Evolutionary conservation across 2,797 vertebrate species (phyloP), one percentile per base, ranked within the genome.

Genomic region (Phataginus tricuspis): DNA sequence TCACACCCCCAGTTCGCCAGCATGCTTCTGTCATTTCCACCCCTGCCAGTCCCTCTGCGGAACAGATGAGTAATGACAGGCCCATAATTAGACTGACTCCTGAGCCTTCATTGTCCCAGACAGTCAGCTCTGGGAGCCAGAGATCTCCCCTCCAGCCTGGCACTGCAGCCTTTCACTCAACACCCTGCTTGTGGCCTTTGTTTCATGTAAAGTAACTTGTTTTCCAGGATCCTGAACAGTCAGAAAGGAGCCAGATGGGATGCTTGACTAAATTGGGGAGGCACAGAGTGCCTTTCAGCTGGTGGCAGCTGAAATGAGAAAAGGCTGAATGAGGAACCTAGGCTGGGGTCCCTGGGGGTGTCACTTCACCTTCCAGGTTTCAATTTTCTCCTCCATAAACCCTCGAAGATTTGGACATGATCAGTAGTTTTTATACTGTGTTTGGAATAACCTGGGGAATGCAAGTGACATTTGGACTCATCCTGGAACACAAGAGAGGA

Each of bases 201-300:
- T 55, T 80, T 72, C 27, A 4, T 1, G 9, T 21, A 57, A 66
- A 95, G 37, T 0, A 0, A 61, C 49, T n/a, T 68, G 23, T 34
- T 63, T 68, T 57, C 37, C 34, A 39, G 88, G 19, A 19, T 64
- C 49, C 49, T 7, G n/a, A 61, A 29, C 7, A 8, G 5, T 34
- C 45, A 21, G 42, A n/a, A 90, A 69, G 29, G 45, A 94, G 1
- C 15, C 51, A 59, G 51, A 14, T 27, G 42, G 23, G 11, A 19
- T 31, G 34, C 39, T 57, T 0, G 61, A 57, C 0, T 5, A 31
- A 39, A 1, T 0, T 4, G 11, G 23, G 71, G 51, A 71, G 77
- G 87, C 31, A 2, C 1, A 0, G 16, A 2, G 2, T 2, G 0
- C 7, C 21, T 88, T 59, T 16, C 16, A 9, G 49, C 21, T 5